Evolutionary conservation across 2,888 invertebrate genomes (phyloP).

Genomic region (Lycia hirtaria): DNA sequence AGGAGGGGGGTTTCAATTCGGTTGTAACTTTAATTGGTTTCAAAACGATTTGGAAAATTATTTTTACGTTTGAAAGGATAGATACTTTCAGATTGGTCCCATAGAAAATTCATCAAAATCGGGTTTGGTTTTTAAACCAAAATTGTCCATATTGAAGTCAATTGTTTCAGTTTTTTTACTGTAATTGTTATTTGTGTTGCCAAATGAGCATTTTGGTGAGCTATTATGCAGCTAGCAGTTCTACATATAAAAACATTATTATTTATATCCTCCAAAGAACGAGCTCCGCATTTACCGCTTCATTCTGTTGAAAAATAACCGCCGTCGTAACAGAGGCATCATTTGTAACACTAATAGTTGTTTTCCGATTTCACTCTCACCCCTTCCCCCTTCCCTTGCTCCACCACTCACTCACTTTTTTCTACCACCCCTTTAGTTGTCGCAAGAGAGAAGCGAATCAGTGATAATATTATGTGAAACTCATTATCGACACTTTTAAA

Average conservation of each 20-base stretch:
- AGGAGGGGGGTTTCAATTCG: no score
- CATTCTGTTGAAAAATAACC: slow-evolving; percentile 45
- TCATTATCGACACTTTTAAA: background rate
- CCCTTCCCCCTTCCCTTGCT: slow-evolving; percentile 5
- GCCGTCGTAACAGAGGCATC: slow-evolving; percentile 48
- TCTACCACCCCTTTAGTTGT: slow-evolving; percentile 20
- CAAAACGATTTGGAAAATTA: no score
- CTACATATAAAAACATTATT: slow-evolving; percentile 25
- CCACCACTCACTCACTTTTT: slow-evolving; percentile 16
- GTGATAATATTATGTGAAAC: background rate
- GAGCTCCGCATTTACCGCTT: slow-evolving; percentile 20
- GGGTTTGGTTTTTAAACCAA: no score
- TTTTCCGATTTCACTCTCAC: slow-evolving; percentile 42
- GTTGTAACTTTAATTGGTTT: no score
- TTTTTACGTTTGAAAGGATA: no score
- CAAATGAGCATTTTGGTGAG: background rate
- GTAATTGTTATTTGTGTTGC: no score
- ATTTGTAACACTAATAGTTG: slow-evolving; percentile 58
- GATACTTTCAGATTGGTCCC: no score
- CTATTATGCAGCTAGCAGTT: no score
- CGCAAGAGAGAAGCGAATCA: slow-evolving; percentile 7
- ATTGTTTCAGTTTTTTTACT: no score
- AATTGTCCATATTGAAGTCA: no score
- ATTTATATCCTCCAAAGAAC: slow-evolving; percentile 12
- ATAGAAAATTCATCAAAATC: no score